These are phyloP conservation scores for Ahaetulla prasina DNA, from an alignment of 2,113 vertebrate species.

Conservation along the genomic window DNA sequence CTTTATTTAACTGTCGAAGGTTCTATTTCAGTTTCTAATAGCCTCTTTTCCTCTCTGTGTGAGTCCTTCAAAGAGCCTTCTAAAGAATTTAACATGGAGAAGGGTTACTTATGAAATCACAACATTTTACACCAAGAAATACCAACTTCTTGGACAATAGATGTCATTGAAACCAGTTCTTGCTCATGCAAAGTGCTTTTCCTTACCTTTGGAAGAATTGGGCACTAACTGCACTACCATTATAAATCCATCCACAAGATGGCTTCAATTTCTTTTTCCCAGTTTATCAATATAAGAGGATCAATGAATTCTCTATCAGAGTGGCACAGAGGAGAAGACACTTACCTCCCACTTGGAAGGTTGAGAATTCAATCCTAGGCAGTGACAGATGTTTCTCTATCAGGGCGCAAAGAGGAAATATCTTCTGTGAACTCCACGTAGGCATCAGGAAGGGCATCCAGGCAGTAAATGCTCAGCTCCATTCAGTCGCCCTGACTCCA, in stretches of 20 bases:
- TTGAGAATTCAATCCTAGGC: no score
- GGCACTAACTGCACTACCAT: background rate
- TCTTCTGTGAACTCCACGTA: no score
- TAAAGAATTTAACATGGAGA: background rate
- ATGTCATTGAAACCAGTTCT: background rate
- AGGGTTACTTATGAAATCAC: background rate
- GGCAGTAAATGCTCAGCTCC: background rate
- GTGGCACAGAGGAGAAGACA: no score
- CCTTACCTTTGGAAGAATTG: background rate
- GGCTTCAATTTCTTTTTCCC: background rate
- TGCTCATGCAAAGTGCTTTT: background rate
- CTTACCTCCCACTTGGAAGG: no score
- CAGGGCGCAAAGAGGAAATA: no score
- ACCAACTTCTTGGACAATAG: background rate
- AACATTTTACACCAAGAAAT: background rate
- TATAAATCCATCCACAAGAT: background rate
- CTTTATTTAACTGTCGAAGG: background rate
- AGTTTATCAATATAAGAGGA: background rate
- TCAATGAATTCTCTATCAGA: background rate
- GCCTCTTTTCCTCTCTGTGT: background rate
- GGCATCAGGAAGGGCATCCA: background rate
- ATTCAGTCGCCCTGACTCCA: background rate
- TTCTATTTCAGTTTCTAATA: background rate
- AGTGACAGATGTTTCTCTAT: no score
- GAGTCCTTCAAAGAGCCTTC: background rate